Conservation (phyloP, 2,888 invertebrate species). For the Prosapia bicincta region DNA sequence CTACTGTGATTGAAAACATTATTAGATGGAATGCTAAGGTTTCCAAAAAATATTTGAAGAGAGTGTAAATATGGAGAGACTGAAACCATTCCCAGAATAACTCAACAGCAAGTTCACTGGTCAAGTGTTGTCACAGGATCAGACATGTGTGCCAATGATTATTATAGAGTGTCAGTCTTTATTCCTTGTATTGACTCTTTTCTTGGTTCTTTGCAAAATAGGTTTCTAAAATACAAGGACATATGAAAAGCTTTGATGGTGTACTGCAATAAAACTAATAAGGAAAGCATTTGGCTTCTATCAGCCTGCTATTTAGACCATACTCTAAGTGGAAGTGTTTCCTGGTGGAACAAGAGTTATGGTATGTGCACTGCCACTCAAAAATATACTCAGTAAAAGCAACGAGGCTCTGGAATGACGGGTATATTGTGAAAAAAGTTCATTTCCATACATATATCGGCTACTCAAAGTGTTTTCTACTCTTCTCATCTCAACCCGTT, state of each 20-base stretch:
- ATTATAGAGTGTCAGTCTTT: background rate
- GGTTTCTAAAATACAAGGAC: background rate
- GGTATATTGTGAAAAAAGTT: too few relatives aligned
- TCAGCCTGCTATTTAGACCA: background rate
- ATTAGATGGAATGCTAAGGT: too few relatives aligned
- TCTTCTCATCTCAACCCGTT: too few relatives aligned
- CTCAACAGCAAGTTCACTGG: background rate
- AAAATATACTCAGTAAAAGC: too few relatives aligned
- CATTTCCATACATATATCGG: too few relatives aligned
- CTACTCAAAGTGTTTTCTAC: too few relatives aligned
- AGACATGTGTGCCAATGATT: background rate
- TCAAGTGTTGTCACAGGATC: background rate
- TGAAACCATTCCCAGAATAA: background rate
- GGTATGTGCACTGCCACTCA: too few relatives aligned
- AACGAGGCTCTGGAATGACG: too few relatives aligned
- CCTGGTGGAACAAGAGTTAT: background rate
- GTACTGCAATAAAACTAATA: background rate
- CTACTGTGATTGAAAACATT: too few relatives aligned
- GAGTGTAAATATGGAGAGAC: background rate
- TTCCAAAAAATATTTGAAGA: too few relatives aligned
- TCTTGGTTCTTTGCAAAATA: background rate
- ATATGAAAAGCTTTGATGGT: too few relatives aligned
- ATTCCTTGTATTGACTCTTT: background rate
- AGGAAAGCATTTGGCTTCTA: background rate
- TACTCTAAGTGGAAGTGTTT: background rate